Evolutionary conservation across 37 sponge, comb jelly and placozoan genomes (phyloP).

Genomic region (Aphrocallistes beatrix): DNA sequence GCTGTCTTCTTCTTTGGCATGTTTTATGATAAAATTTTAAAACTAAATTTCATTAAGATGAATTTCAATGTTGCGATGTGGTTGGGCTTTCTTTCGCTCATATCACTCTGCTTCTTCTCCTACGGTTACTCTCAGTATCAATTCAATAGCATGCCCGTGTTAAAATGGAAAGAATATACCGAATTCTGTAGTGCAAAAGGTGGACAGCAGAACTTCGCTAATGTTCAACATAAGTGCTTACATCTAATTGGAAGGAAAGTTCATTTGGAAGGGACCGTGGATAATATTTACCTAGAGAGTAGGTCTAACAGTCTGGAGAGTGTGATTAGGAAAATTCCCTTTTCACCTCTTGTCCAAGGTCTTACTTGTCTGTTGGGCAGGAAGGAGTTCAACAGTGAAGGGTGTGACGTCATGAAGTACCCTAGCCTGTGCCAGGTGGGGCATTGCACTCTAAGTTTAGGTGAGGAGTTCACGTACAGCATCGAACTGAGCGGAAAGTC

Average conservation of each 20-base stretch:
- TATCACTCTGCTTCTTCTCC: neutral
- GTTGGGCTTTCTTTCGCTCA: neutral
- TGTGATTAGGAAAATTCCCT: neutral
- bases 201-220: neutral
- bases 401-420: neutral
- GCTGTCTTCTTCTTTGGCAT: neutral
- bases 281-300: neutral
- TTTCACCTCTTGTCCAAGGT: neutral
- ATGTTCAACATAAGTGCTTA: neutral
- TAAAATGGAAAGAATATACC: neutral
- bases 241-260: neutral
- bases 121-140: neutral
- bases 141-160: neutral
- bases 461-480: neutral
- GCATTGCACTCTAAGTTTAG: neutral
- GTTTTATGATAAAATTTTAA: neutral
- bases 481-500: neutral
- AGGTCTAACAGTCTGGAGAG: neutral
- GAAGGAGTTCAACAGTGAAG: neutral
- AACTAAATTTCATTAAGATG: neutral
- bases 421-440: neutral
- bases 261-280: neutral
- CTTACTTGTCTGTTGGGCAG: neutral
- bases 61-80: neutral
- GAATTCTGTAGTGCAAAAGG: neutral